Evolutionary conservation across 2,888 invertebrate genomes (phyloP).

Genomic region (Nemotelus pantherinus): DNA sequence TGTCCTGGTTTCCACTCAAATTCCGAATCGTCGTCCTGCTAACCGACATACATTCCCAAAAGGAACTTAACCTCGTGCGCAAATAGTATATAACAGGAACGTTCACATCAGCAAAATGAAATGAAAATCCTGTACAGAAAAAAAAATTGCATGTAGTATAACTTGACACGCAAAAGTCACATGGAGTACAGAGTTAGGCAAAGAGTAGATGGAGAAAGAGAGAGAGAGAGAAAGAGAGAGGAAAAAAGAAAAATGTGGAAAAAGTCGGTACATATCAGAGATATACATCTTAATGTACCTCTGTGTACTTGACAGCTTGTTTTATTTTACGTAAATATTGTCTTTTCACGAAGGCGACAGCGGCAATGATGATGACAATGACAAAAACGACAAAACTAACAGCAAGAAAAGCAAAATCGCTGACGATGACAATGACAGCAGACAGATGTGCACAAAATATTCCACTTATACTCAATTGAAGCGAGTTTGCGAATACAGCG

Average conservation of each 20-base stretch:
- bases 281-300: constrained; percentile 36
- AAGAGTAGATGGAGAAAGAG: neutral
- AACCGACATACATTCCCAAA: no score
- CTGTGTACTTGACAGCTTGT: constrained; percentile 38
- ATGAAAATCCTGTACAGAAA: neutral
- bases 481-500: no score
- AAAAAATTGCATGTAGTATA: neutral
- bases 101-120: neutral
- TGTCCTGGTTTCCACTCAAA: no score
- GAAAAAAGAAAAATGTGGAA: no score
- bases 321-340: constrained; percentile 41
- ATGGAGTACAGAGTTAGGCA: neutral
- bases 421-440: neutral
- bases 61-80: no score
- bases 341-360: neutral
- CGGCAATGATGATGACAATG: no score
- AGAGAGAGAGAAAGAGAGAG: no score
- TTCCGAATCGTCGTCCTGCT: no score
- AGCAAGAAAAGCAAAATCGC: no score
- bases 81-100: neutral
- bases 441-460: neutral
- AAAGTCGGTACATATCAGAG: neutral
- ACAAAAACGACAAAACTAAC: no score
- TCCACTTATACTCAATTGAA: no score
- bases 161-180: constrained; percentile 3